Conservation (phyloP, 2,888 invertebrate genomes). For the Dioctria rufipes region DNA sequence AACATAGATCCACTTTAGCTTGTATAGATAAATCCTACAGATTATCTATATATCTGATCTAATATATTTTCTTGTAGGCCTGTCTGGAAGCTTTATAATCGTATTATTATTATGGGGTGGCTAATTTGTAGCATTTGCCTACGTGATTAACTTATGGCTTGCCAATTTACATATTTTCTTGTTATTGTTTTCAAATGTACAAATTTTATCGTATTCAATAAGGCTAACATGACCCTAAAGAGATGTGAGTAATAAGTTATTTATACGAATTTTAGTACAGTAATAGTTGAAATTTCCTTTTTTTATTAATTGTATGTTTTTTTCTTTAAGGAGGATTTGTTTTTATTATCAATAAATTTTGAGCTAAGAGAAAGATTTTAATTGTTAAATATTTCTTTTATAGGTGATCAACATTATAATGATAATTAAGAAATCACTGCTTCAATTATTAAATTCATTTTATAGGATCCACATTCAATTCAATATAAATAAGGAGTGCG, state of each 20-base stretch:
- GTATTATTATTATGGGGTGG: not conserved
- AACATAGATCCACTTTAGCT: slow-evolving; percentile 66
- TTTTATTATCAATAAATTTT: not conserved
- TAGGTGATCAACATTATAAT: too few species aligned
- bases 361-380: not conserved
- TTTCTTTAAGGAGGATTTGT: too few species aligned
- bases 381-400: too few species aligned
- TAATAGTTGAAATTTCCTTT: not conserved
- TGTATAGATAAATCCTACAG: not conserved
- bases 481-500: too few species aligned
- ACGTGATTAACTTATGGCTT: slow-evolving; percentile 1
- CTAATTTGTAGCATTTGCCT: slow-evolving; percentile 10
- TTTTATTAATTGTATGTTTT: not conserved
- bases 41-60: too few species aligned
- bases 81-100: slow-evolving; percentile 21
- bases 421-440: too few species aligned
- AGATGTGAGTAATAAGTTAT: slow-evolving; percentile 1
- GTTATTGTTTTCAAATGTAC: slow-evolving; percentile 41
- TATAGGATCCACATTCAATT: too few species aligned
- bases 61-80: not conserved
- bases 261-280: not conserved
- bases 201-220: slow-evolving; percentile 37
- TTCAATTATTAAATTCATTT: too few species aligned
- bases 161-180: slow-evolving; percentile 26
- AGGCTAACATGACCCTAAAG: not conserved